These are phyloP conservation scores for Druon quercuslanigerum DNA, from an alignment of 1,140 invertebrate species.

Conservation along the genomic window DNA sequence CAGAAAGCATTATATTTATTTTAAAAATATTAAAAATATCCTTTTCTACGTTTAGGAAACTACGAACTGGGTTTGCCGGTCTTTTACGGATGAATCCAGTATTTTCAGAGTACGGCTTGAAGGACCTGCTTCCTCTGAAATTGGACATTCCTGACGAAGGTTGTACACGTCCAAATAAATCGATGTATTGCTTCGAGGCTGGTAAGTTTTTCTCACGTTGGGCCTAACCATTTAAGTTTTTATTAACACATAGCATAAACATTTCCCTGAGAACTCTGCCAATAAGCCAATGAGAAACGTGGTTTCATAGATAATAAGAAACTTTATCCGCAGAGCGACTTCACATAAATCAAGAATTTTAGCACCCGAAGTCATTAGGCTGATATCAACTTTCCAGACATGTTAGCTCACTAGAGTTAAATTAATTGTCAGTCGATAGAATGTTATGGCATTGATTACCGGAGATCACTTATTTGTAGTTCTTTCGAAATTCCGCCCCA, in stretches of 20 bases:
- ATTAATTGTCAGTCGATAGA: not conserved
- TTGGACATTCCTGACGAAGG: conserved; percentile 93
- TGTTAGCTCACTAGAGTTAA: not conserved
- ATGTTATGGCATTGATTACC: not conserved
- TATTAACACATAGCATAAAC: not conserved
- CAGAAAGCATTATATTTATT: not conserved
- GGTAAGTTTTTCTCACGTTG: conserved; percentile 75
- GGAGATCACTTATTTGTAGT: not conserved
- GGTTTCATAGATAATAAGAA: too few relatives aligned
- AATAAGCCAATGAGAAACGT: too few relatives aligned
- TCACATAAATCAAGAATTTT: too few relatives aligned
- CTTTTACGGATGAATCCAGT: conserved; percentile 91
- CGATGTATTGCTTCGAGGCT: conserved; percentile 94
- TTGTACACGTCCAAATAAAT: conserved; percentile 90
- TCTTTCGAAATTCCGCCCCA: conserved; percentile 12
- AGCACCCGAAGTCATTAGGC: too few relatives aligned
- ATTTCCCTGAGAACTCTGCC: too few relatives aligned
- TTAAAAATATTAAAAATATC: conserved; percentile 1
- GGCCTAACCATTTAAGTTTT: not conserved
- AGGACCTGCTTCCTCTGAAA: conserved; percentile 92
- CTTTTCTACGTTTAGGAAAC: conserved; percentile 77
- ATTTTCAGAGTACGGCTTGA: conserved; percentile 90
- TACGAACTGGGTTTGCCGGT: conserved; percentile 86
- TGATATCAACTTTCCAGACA: not conserved
- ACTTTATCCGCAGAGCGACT: too few relatives aligned